Evolutionary conservation across 2,888 invertebrate species (phyloP), one percentile per base, ranked within the genome.

Genomic region (Cryptocephalus moraei): DNA sequence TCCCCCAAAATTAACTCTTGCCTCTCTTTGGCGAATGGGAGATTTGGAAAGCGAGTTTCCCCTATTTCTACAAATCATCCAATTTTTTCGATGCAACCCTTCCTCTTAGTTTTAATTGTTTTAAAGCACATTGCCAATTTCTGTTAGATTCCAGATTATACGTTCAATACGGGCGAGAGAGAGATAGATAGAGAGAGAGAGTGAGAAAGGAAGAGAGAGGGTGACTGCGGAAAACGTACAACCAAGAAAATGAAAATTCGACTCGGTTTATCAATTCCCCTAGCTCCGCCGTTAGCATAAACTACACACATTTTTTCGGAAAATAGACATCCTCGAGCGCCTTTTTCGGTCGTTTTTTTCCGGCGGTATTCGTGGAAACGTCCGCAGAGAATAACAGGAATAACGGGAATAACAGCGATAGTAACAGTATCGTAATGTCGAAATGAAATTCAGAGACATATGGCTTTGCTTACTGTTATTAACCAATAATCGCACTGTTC

Each of bases 101-200:
- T 62, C 62, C 57, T 51, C 51, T 58, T 59, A 62, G 65, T 66
- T 65, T 65, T 65, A 66, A 66, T 66, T 65, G 66, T 66, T 66
- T 66, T 64, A 64, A 63, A 66, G 64, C 66, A 63, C 66, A 65
- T 64, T 65, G 65, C 63, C 64, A 63, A 65, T 65, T 64, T 63
- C 64, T 62, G 51, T 55, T 53, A 53, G 45, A 49, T 50, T 55
- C 53, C 48, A 46, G 48, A 55, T 53, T 49, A 53, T 49, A 43
- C 36, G 43, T 36, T 32, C 42, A n/a, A 42, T 22, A 22, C 22
- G 22, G 22, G 22, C 22, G 40, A 40, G 13, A 31, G 10, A 12
- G 10, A 12, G 40, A 40, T 3, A 31, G 10, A 12, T 3, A 12
- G 40, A 40, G 31, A 22, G 22, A 13, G 22, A 40, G 31, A 40